A percentile compares a stretch with the other conserved stretches of the same genome.
These are phyloP conservation scores for Nebria brevicollis DNA, from an alignment of 2,888 invertebrate species.

Conservation along the genomic window DNA sequence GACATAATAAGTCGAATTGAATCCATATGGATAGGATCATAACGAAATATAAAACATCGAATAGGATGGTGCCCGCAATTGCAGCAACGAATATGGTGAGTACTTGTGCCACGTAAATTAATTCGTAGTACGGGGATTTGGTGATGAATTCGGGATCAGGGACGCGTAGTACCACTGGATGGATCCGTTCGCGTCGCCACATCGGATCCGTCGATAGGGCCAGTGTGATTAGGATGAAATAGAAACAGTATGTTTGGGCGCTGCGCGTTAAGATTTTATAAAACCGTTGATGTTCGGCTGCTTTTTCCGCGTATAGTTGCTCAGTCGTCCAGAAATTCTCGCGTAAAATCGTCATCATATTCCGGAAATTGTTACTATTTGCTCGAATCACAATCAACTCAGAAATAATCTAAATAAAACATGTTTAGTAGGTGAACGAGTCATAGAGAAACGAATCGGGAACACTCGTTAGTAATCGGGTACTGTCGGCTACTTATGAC, in stretches of 20 bases:
- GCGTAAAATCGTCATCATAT: slow-evolving; percentile 14
- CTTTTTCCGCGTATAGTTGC: neutral
- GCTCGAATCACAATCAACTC: slow-evolving; percentile 13
- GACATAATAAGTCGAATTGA: slow-evolving; percentile 10
- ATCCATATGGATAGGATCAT: slow-evolving; percentile 23
- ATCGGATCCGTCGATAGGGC: neutral
- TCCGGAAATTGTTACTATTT: slow-evolving; percentile 2
- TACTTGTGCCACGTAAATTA: slow-evolving; percentile 2
- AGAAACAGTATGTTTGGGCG: slow-evolving; percentile 12
- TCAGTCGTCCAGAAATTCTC: slow-evolving; percentile 10
- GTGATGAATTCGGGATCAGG: slow-evolving; percentile 2
- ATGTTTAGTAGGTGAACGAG: too few species aligned
- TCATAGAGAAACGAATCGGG: too few species aligned
- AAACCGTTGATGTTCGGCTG: neutral
- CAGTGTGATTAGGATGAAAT: neutral
- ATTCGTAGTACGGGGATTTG: slow-evolving; percentile 16
- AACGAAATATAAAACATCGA: slow-evolving; percentile 20
- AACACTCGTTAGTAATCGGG: too few species aligned
- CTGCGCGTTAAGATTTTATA: slow-evolving; percentile 4
- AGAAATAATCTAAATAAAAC: neutral
- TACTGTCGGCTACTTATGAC: too few species aligned
- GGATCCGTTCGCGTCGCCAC: neutral
- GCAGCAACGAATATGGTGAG: slow-evolving; percentile 14
- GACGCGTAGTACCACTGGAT: slow-evolving; percentile 3
- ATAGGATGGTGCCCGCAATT: slow-evolving; percentile 11